phyloP scores from a whole-genome alignment of 2,888 invertebrate species.

The Pseudoips prasinana region DNA sequence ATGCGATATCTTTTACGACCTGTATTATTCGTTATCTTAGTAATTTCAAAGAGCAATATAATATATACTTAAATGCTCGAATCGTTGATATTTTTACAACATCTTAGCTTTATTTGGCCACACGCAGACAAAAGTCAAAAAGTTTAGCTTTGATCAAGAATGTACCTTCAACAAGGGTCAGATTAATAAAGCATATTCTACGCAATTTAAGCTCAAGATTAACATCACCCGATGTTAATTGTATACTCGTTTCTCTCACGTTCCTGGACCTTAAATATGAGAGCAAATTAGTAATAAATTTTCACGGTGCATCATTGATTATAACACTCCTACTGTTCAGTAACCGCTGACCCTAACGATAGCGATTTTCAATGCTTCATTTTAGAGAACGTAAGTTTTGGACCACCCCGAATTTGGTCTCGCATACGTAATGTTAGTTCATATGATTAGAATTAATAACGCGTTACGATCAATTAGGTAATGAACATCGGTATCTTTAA shows the following conservation, averaged over 20 bases:
- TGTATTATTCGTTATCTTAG: too few relatives aligned
- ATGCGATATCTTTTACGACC: too few relatives aligned
- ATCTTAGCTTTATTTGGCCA: too few relatives aligned
- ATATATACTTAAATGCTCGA: too few relatives aligned
- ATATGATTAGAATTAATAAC: conserved; percentile 61
- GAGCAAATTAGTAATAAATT: conserved; percentile 56
- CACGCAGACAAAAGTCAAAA: too few relatives aligned
- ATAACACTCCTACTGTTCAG: conserved; percentile 58
- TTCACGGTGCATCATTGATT: conserved; percentile 58
- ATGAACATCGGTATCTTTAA: conserved; percentile 45
- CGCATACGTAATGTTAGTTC: conserved; percentile 34
- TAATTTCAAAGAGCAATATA: too few relatives aligned
- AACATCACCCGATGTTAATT: not conserved
- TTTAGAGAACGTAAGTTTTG: conserved; percentile 36
- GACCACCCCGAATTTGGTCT: conserved; percentile 57
- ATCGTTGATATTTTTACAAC: too few relatives aligned
- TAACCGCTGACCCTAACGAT: conserved; percentile 49
- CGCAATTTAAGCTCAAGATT: not conserved
- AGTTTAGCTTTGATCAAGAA: too few relatives aligned
- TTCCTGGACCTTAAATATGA: conserved; percentile 18
- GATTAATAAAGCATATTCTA: too few relatives aligned
- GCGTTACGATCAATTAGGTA: conserved; percentile 59
- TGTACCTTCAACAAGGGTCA: too few relatives aligned
- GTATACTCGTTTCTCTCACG: conserved; percentile 11
- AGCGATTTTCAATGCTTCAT: conserved; percentile 58